Base-by-base conservation (phyloP, 2,888 invertebrate genomes). In the Smittia sp. region DNA sequence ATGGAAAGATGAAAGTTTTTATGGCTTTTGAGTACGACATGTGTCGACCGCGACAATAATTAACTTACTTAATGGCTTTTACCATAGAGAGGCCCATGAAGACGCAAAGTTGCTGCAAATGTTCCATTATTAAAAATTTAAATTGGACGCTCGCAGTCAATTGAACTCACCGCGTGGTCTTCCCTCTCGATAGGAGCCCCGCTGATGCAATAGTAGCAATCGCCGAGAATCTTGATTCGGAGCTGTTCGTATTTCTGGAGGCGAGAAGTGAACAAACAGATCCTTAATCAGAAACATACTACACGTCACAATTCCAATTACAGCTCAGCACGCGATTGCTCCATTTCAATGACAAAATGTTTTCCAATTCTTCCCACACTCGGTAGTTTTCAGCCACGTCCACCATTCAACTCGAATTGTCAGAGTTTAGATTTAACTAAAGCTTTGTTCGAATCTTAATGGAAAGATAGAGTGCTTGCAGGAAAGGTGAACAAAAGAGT, bases 21-120 rank as follows among this genome's bases (percentile, higher is more conserved):
- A 22, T 4, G 63, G 24, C 13, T 39, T 9, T 46, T 46, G 46
- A 46, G 15, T 46, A 13, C n/a, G n/a, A 46, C 15, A 46, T 6
- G 11, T 15, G 46, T 2, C n/a, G 46, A 46, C n/a, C 15, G 46
- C 9, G n/a, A 46, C 4, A n/a, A 11, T 46, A 46, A 46, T 58
- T 58, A 9, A 86, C 90, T 87, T 85, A 96, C 93, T 94, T 95
- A 80, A 97, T 97, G 76, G 96, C 95, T 81, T 96, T 94, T 75
- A 97, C 95, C 96, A 97, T 96, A 27, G 95, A 94, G 69, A 97
- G 85, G 58, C 96, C 96, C 96, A 96, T 96, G 81, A 96, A 94
- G 22, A 97, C 93, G 82, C 93, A 93, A 52, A 96, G 88, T 24
- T 70, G 69, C 69, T 70, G 54, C 32, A 13, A 54, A 65, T 58